phyloP scores from a whole-genome alignment of 2,797 vertebrate species.

The Microctenopoma lineatum region DNA sequence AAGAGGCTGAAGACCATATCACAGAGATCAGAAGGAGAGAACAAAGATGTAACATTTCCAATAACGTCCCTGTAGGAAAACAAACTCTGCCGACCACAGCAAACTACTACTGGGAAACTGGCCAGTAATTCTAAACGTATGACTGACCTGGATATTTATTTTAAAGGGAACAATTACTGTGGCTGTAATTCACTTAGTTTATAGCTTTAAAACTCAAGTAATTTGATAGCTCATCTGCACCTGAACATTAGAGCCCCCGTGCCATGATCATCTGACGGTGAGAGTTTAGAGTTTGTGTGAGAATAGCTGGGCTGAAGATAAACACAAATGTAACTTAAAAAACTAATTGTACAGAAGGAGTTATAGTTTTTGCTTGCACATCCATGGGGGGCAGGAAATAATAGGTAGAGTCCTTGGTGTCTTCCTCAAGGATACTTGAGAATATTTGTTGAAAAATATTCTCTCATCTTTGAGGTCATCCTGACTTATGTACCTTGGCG shows the following conservation, averaged over 20 bases:
- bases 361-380: neutral
- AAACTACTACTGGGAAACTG: slow-evolving; percentile 45
- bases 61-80: slow-evolving; percentile 35
- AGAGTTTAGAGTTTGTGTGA: neutral
- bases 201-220: slow-evolving; percentile 6
- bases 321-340: neutral
- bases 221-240: slow-evolving; percentile 30
- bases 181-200: neutral
- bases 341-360: neutral
- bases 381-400: neutral
- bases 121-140: slow-evolving; percentile 6
- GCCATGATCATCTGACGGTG: neutral
- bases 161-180: neutral
- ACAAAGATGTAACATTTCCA: slow-evolving; percentile 26
- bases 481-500: slow-evolving; percentile 29
- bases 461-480: slow-evolving; percentile 12
- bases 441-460: slow-evolving; percentile 17
- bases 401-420: neutral
- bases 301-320: neutral
- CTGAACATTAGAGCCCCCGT: slow-evolving; percentile 6
- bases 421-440: neutral
- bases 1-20: slow-evolving; percentile 7
- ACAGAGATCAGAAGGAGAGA: slow-evolving; percentile 21
- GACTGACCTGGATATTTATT: neutral
- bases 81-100: slow-evolving; percentile 51